Evolutionary conservation across 2,113 vertebrate species (phyloP), one percentile per base, ranked within the genome.

Genomic region (Oncorhynchus keta): DNA sequence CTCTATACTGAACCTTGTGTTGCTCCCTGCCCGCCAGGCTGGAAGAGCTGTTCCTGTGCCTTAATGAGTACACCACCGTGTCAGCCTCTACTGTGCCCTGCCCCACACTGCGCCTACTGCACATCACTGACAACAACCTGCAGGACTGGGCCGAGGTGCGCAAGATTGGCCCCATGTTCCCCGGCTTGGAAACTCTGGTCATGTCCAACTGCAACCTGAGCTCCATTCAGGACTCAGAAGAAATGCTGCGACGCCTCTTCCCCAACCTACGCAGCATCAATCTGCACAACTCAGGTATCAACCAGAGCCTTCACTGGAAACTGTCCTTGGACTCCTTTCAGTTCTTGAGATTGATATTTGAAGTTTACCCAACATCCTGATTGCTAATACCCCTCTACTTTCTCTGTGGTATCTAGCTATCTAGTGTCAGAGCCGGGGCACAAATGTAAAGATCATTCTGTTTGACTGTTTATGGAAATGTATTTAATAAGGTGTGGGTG

Each of bases 31-130:
- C 14, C 51, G 89, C 72, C 93, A 99, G 98, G 90, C 91, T 99
- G 92, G 96, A 99, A 93, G 96, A 99, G 87, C 93, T 99, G 82
- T 99, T 99, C 92, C 93, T 99, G 95, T 98, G 98, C 97, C 97
- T 97, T 96, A 99, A 99, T 0, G 95, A 98, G 94, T 99, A 99
- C 78, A 94, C 94, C 88, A 91, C 93, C 85, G 96, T 99, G 92
- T 95, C 93, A 83, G 92, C 91, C 85, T 94, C 95, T 86, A 91
- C 95, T 0, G 89, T 93, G 79, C 92, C 94, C 90, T 98, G 96
- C 90, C 94, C 94, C 85, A 95, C 94, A 20, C 92, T 99, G 80
- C 97, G 96, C 72, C 93, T 99, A 68, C 96, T 99, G 84, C 97
- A 99, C 84, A 98, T 99, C 91, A 99, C 96, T 78, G 96, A 99